Evolutionary conservation across 2,797 vertebrate species (phyloP).

Genomic region (Gadopsis marmoratus): DNA sequence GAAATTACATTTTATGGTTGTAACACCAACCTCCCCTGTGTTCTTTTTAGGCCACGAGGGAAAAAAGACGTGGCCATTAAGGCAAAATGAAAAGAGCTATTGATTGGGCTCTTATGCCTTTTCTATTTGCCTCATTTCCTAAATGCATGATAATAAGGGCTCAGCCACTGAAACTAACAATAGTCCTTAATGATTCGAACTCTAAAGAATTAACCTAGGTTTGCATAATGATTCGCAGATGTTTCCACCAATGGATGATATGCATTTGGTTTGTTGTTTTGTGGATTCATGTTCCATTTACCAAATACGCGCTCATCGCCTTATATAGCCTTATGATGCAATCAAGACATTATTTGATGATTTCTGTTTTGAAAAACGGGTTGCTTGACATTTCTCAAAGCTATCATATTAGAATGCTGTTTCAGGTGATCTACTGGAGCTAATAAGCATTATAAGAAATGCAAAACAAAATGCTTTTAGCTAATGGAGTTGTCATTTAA

Average conservation of each 20-base stretch:
- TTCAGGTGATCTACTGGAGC: slow-evolving; percentile 88
- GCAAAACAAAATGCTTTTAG: slow-evolving; percentile 87
- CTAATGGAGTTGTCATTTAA: slow-evolving; percentile 86
- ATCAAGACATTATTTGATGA: slow-evolving; percentile 94
- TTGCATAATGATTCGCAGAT: slow-evolving; percentile 92
- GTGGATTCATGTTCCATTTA: slow-evolving; percentile 88
- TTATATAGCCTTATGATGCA: slow-evolving; percentile 92
- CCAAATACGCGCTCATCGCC: slow-evolving; percentile 88
- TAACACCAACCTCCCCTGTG: slow-evolving; percentile 95
- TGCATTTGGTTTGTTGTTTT: slow-evolving; percentile 85
- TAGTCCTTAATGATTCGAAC: slow-evolving; percentile 96
- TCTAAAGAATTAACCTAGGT: slow-evolving; percentile 95
- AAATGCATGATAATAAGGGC: slow-evolving; percentile 98
- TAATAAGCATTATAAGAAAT: slow-evolving; percentile 87
- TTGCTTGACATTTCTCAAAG: slow-evolving; percentile 87
- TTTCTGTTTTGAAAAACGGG: slow-evolving; percentile 84
- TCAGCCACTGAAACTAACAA: slow-evolving; percentile 95
- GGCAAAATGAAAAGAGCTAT: slow-evolving; percentile 99
- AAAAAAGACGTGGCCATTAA: slow-evolving; percentile 92
- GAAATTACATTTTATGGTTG: slow-evolving; percentile 98
- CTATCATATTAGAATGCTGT: slow-evolving; percentile 79
- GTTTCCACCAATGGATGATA: slow-evolving; percentile 89
- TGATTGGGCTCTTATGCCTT: slow-evolving; percentile 99
- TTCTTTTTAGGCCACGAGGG: slow-evolving; percentile 87
- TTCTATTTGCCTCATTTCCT: slow-evolving; percentile 96